Evolutionary conservation across 2,888 invertebrate species (phyloP), one percentile per base, ranked within the genome.

Genomic region (Tachina fera): DNA sequence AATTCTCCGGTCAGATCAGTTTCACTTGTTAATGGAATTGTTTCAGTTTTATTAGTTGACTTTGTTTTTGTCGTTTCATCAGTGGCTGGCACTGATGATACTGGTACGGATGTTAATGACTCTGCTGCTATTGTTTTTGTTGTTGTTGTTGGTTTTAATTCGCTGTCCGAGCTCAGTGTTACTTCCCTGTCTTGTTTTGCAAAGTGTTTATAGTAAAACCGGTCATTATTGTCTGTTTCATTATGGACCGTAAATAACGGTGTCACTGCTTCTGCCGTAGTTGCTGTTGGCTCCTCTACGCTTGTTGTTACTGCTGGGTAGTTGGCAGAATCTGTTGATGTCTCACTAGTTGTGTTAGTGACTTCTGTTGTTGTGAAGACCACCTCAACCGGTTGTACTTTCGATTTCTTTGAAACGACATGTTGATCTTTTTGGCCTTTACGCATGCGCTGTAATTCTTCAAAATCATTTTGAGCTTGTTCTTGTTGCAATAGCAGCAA

Each of bases 351-450:
- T 39, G 10, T 58, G n/a, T 67, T 5, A 49, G 78, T n/a, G 31
- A 75, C 22, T 75, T 82, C 49, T 80, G 75, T 22, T 71, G 76
- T n/a, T 75, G 80, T 45, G 61, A 77, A n/a, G 83, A 71, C 56
- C 78, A 88, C 75, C 88, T 88, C 88, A 90, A 90, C 91, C 90
- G 90, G 90, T 91, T 91, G 89, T 88, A 91, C 91, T 91, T 91
- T 91, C 91, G 89, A 90, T 91, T 91, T 91, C 90, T 90, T 56
- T 53, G 88, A 81, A 75, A 88, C 88, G 76, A 88, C 63, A 72
- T 88, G 87, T 85, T 89, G 87, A 87, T 87, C 83, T 87, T 72
- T 83, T 78, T 80, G 80, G 75, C 71, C 76, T 83, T 83, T 83
- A 74, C 79, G 83, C 67, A 76, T 60, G 65, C 78, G 82, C 63